Conservation (phyloP, 1,140 invertebrate genomes). For the Trachelipus rathkii region DNA sequence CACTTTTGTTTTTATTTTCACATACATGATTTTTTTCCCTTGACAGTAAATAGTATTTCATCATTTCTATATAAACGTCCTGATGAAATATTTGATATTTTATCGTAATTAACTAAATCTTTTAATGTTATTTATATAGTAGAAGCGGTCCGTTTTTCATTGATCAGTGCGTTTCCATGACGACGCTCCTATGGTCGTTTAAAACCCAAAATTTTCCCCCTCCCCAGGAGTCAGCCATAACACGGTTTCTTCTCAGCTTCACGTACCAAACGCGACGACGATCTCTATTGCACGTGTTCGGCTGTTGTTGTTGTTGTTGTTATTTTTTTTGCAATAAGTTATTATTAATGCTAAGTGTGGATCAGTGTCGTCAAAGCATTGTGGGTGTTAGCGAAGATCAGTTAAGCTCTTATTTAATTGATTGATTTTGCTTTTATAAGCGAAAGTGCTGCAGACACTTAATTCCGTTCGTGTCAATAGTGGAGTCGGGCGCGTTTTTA, state of each 20-base stretch:
- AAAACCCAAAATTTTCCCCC: background rate
- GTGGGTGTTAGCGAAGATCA: no score
- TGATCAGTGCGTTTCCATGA: background rate
- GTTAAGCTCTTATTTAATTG: no score
- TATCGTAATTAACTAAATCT: no score
- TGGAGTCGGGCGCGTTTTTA: background rate
- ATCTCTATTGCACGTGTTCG: background rate
- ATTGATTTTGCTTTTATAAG: no score
- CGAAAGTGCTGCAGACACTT: background rate
- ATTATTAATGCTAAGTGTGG: no score
- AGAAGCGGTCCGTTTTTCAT: background rate
- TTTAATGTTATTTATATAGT: background rate
- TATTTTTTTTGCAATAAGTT: no score
- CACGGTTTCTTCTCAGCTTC: background rate
- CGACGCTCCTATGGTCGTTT: background rate
- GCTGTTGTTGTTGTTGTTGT: no score
- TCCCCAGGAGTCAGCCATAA: conserved; percentile 4
- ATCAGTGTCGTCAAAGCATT: no score
- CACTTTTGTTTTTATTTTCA: background rate
- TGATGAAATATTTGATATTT: no score
- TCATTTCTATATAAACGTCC: no score
- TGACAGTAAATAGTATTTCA: no score
- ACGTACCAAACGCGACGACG: conserved; percentile 1
- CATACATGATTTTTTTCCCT: no score
- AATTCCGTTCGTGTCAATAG: background rate